Evolutionary conservation across 2,888 invertebrate genomes (phyloP).

Genomic region (Oscheius myriophilus): DNA sequence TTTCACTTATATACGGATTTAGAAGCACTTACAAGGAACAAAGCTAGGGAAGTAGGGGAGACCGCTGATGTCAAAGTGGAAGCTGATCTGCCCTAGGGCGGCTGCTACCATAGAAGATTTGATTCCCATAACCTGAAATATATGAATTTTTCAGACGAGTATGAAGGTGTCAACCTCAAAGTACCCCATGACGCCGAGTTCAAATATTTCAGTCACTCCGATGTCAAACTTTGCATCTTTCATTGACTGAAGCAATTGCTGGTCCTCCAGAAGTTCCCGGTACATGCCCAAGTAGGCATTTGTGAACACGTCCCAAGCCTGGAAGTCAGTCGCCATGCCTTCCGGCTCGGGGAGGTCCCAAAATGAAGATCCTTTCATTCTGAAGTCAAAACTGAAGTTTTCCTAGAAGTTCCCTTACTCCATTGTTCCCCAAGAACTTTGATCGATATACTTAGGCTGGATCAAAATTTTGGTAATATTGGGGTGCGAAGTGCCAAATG

Average conservation of each 20-base stretch:
- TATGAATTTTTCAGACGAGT: too few species aligned
- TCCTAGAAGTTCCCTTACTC: background rate
- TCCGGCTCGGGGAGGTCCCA: conserved; percentile 16
- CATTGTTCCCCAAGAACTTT: background rate
- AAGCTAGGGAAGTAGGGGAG: conserved; percentile 10
- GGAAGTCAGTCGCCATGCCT: background rate
- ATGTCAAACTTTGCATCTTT: conserved; percentile 15
- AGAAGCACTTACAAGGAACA: conserved; percentile 9
- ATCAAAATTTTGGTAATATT: background rate
- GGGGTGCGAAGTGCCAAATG: conserved; percentile 4
- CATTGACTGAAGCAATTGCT: background rate
- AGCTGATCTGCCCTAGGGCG: background rate
- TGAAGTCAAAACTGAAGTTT: background rate
- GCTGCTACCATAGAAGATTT: conserved; percentile 1
- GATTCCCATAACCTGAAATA: background rate
- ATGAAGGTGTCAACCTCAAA: background rate
- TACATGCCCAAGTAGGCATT: background rate
- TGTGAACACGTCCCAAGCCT: background rate
- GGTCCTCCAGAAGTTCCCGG: conserved; percentile 3
- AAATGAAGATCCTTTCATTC: conserved; percentile 7
- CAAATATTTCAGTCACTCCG: conserved; percentile 13
- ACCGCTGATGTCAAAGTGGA: conserved; percentile 18
- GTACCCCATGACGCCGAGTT: background rate
- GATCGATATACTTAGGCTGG: conserved; percentile 1
- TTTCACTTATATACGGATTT: background rate